These are phyloP conservation scores for Coptotermes formosanus DNA, from an alignment of 1,140 invertebrate genomes.

Conservation along the genomic window DNA sequence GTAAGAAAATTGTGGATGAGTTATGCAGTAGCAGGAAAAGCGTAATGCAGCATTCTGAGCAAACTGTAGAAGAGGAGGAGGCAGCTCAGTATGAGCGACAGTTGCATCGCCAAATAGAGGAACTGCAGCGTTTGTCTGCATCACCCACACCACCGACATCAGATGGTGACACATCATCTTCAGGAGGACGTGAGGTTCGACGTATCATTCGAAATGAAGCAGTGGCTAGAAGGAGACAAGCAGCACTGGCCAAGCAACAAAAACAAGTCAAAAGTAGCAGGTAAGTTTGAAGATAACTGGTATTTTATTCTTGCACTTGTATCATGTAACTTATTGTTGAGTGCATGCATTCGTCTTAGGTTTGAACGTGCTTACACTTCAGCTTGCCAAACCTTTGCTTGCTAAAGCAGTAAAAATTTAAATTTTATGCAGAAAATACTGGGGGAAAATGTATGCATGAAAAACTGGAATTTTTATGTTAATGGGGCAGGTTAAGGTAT, in stretches of 20 bases:
- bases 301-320: no score
- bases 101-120: constrained; percentile 25
- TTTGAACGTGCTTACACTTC: no score
- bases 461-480: no score
- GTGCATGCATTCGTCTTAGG: no score
- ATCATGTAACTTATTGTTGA: no score
- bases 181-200: constrained; percentile 57
- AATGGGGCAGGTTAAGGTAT: no score
- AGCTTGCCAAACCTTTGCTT: no score
- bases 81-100: constrained; percentile 8
- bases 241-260: constrained; percentile 34
- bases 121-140: constrained; percentile 9
- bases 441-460: no score
- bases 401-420: no score
- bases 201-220: constrained; percentile 57
- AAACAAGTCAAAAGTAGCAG: neutral
- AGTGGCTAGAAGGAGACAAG: constrained; percentile 46
- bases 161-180: constrained; percentile 57
- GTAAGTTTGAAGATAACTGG: neutral
- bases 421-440: no score
- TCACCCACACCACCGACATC: constrained; percentile 40
- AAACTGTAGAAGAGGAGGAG: neutral
- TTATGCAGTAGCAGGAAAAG: neutral
- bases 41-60: neutral
- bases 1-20: neutral